Base-by-base conservation (phyloP, 92 coral and sea anemone genomes). In the Umimayanthus kanabou region DNA sequence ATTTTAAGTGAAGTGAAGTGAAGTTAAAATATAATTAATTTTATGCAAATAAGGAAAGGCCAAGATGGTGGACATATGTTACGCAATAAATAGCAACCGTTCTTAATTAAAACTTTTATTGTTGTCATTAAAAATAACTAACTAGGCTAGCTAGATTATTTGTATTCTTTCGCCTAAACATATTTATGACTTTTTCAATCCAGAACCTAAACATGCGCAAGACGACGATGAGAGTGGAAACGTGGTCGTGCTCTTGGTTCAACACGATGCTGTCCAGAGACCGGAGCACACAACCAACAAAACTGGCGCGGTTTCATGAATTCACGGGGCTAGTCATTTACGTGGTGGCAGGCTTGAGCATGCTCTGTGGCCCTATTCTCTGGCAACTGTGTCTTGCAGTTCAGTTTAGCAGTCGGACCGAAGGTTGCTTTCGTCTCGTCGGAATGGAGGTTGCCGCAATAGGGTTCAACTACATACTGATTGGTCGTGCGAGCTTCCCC, bases 181-280 rank as follows among this genome's bases (percentile, higher is more conserved):
- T 2, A 9, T 28, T 28, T 14, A 18, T 43, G 39, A 14, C 0
- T 76, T 23, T 65, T 64, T 2, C 25, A 22, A 39, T 23, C 4
- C 79, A 75, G 79, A 75, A 66, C 9, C 58, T 64, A 58, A 29
- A 45, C 29, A 25, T 11, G 22, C 26, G 8, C 15, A 58, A 20
- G 16, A 10, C 37, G 6, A 81, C 58, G 8, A 37, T 76, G 7
- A 81, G 22, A 42, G 37, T 23, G 55, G 33, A 3, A 45, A 5
- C 39, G 3, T 40, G n/a, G 16, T 11, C 25, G 57, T 81, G 90
- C 77, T 45, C 71, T 78, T 92, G 92, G 94, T 82, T 93, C 42
- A 71, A 77, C 66, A 86, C 84, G 85, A 93, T 93, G 95, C 13
- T 93, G 81, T 88, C 94, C 45, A 74, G 87, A 42, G 94, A 94